These are phyloP conservation scores for Hyla sarda DNA, from an alignment of 2,113 vertebrate species.

Conservation along the genomic window DNA sequence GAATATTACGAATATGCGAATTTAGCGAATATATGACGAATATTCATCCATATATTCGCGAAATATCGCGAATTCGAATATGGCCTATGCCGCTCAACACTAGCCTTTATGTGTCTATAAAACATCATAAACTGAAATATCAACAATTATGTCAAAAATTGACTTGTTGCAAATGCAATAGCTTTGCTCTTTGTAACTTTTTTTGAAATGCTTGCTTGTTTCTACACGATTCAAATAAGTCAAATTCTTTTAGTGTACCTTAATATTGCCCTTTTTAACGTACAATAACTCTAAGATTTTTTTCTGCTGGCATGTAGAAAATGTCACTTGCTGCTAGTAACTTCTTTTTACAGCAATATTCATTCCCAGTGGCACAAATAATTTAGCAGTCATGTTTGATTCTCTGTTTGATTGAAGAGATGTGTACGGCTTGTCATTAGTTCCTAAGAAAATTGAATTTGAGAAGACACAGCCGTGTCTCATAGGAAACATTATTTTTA, in stretches of 20 bases:
- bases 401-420: conserved; percentile 27
- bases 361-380: conserved; percentile 34
- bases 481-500: background rate
- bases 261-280: background rate
- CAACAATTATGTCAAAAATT: background rate
- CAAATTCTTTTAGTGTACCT: background rate
- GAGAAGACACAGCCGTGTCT: conserved; percentile 14
- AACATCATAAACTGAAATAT: background rate
- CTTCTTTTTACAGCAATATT: conserved; percentile 14
- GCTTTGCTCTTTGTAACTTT: background rate
- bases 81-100: no score
- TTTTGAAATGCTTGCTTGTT: background rate
- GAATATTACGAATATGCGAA: no score
- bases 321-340: background rate
- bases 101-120: no score
- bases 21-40: no score
- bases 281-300: background rate
- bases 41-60: no score
- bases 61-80: no score
- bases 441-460: background rate
- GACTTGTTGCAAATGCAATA: background rate
- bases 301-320: background rate
- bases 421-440: conserved; percentile 26
- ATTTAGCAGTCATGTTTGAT: conserved; percentile 35
- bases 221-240: background rate